Conservation (phyloP, 64 coral and sea anemone genomes). For the Catalaphyllia jardinei region DNA sequence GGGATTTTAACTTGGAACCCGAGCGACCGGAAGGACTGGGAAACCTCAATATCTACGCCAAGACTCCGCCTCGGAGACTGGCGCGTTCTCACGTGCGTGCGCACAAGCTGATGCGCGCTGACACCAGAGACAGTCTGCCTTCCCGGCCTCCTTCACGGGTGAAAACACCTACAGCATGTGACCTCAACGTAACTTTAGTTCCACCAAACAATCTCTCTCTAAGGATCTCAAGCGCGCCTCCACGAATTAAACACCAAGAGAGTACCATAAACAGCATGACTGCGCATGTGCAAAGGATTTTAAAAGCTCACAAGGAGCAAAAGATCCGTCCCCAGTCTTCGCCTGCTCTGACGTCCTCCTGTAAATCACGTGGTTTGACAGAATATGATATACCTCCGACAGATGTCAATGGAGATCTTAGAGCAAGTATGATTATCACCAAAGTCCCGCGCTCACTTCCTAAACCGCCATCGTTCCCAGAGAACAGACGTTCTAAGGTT, state of each 20-base stretch:
- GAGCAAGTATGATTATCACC: conserved; percentile 51
- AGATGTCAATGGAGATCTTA: conserved; percentile 30
- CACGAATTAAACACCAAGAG: conserved; percentile 39
- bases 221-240: conserved; percentile 85
- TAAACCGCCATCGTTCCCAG: conserved; percentile 48
- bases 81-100: conserved; percentile 87
- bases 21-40: conserved; percentile 87
- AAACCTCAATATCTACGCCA: conserved; percentile 70
- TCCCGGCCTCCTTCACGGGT: conserved; percentile 81
- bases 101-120: conserved; percentile 86
- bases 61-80: conserved; percentile 62
- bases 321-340: conserved; percentile 81
- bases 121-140: conserved; percentile 79
- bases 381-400: conserved; percentile 44
- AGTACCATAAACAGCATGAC: conserved; percentile 77
- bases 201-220: conserved; percentile 22
- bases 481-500: conserved; percentile 59
- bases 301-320: conserved; percentile 40
- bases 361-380: background rate
- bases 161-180: conserved; percentile 15
- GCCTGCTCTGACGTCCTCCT: conserved; percentile 50
- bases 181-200: conserved; percentile 7
- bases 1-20: conserved; percentile 80
- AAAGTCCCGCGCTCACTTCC: conserved; percentile 55
- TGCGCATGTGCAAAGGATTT: conserved; percentile 80